A percentile compares a stretch with the other conserved stretches of the same genome.
phyloP scores from a whole-genome alignment of 37 sponge, comb jelly and placozoan species.

The Aphrocallistes beatrix region DNA sequence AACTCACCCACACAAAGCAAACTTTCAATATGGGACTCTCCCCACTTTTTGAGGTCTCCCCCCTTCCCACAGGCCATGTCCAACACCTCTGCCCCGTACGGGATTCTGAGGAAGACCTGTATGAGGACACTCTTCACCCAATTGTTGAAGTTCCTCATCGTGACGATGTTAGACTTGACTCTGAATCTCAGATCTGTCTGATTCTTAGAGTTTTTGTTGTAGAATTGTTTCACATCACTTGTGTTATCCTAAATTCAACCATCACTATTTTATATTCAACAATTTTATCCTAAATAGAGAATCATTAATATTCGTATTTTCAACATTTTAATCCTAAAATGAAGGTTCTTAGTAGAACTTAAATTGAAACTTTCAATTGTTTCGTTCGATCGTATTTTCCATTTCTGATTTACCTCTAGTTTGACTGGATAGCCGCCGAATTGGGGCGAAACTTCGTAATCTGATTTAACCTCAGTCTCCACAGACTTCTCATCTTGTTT shows the following conservation, averaged over 20 bases:
- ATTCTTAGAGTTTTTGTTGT: background rate
- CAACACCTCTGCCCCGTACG: conserved; percentile 40
- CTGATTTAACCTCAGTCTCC: background rate
- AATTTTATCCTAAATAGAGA: no score
- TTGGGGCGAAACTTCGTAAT: background rate
- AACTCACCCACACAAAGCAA: conserved; percentile 72
- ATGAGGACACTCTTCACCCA: conserved; percentile 98
- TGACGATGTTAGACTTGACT: conserved; percentile 35
- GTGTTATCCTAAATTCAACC: background rate
- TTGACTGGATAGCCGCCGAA: conserved; percentile 11
- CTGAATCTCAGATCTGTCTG: background rate
- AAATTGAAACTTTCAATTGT: no score
- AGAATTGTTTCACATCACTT: conserved; percentile 10
- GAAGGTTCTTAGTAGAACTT: no score
- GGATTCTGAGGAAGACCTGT: conserved; percentile 36
- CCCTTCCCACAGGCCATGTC: conserved; percentile 99
- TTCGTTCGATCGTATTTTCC: no score
- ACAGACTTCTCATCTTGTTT: background rate
- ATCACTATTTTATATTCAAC: background rate
- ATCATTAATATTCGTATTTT: no score
- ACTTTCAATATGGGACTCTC: conserved; percentile 58
- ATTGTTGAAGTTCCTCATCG: conserved; percentile 94
- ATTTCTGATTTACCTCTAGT: conserved; percentile 9
- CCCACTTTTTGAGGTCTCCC: conserved; percentile 95
- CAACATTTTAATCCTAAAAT: no score